These are phyloP conservation scores for Drosophila nebulosa DNA, from an alignment of 1,140 invertebrate genomes.

Conservation along the genomic window DNA sequence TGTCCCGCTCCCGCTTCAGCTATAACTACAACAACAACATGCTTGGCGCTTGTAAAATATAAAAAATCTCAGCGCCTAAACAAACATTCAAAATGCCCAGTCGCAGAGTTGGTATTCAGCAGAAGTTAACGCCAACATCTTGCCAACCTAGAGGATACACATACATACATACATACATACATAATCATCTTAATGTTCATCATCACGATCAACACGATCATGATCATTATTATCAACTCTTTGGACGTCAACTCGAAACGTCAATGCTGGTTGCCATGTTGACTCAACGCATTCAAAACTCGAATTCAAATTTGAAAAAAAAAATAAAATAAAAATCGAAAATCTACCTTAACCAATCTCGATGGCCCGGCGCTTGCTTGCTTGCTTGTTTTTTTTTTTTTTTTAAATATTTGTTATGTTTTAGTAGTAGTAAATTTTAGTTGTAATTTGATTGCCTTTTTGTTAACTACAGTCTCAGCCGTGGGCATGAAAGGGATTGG, in stretches of 20 bases:
- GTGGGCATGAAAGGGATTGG: background rate
- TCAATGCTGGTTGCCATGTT: constrained; percentile 57
- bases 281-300: constrained; percentile 59
- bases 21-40: background rate
- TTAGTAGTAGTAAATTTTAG: constrained; percentile 41
- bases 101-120: constrained; percentile 53
- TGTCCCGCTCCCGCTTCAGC: constrained; percentile 27
- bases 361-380: constrained; percentile 47
- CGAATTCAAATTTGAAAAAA: background rate
- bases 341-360: background rate
- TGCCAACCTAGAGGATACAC: constrained; percentile 1
- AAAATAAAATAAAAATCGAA: background rate
- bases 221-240: constrained; percentile 34
- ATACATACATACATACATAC: too few species aligned
- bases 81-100: constrained; percentile 68
- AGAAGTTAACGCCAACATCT: constrained; percentile 74
- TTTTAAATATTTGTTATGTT: constrained; percentile 55
- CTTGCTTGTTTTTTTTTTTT: too few species aligned
- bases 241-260: constrained; percentile 65
- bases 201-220: background rate
- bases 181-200: constrained; percentile 12
- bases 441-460: constrained; percentile 71
- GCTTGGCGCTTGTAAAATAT: constrained; percentile 21
- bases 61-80: constrained; percentile 53
- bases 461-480: background rate